A percentile compares a stretch with the other conserved stretches of the same genome.
phyloP scores from a whole-genome alignment of 2,113 vertebrate species.

The Carettochelys insculpta region DNA sequence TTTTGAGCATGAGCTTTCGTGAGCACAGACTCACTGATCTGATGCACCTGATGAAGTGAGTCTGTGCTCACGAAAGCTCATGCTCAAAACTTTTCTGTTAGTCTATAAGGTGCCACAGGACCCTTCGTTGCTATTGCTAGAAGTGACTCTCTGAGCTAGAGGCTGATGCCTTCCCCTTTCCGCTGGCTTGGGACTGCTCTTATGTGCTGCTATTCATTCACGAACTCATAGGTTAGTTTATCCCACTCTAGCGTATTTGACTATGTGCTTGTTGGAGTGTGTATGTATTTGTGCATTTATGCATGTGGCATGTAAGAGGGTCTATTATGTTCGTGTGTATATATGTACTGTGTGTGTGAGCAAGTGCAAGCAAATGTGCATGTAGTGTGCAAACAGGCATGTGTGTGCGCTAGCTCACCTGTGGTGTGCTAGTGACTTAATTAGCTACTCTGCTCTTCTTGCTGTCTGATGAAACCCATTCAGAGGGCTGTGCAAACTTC shows the following conservation, averaged over 20 bases:
- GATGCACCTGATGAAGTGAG: too few relatives aligned
- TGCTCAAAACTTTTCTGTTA: too few relatives aligned
- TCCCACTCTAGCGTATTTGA: too few relatives aligned
- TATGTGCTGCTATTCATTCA: not conserved
- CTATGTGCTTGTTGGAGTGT: not conserved
- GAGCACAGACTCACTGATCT: too few relatives aligned
- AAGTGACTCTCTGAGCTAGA: not conserved
- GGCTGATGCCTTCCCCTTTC: not conserved
- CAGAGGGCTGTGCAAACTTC: not conserved
- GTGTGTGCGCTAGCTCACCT: not conserved
- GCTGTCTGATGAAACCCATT: not conserved
- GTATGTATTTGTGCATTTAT: not conserved
- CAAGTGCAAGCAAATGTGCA: not conserved
- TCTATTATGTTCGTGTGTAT: not conserved
- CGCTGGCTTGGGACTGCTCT: not conserved
- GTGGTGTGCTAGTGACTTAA: not conserved
- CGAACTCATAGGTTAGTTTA: not conserved
- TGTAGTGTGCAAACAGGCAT: not conserved
- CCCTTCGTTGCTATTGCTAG: not conserved
- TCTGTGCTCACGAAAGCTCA: too few relatives aligned
- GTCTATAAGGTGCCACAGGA: too few relatives aligned
- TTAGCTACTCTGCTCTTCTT: not conserved
- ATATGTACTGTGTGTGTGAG: not conserved
- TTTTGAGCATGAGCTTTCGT: too few relatives aligned
- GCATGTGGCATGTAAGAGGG: too few relatives aligned